Evolutionary conservation across 2,113 vertebrate genomes (phyloP), one percentile per base, ranked within the genome.

Genomic region (Gavialis gangeticus): DNA sequence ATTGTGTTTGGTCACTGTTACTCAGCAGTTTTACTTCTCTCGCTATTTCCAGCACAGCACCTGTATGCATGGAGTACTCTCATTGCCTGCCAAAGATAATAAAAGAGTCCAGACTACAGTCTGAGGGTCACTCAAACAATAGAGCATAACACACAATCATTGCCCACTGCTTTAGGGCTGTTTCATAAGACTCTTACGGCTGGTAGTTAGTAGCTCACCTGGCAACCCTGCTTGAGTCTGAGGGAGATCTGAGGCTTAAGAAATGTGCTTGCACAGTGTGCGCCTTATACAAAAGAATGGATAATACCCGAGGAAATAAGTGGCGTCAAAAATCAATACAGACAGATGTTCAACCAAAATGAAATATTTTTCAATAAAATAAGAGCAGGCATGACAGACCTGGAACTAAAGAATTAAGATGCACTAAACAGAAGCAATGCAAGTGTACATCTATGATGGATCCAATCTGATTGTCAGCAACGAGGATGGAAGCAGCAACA

Each of bases 361-460:
- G 78, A 90, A 92, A 82, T 82, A 91, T 95, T 95, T 92, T 84
- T 89, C 82, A 92, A 87, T 94, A 92, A 91, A 94, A 95, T 91
- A 91, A 84, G 34, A 87, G 88, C 59, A 81, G 75, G 58, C n/a
- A 59, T 2, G 0, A 69, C 84, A 94, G 34, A 71, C 59, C 75
- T 84, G 37, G 80, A 75, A 75, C 60, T 85, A 88, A 86, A 93
- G 25, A 37, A 63, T 90, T 71, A 37, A 94, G 73, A n/a, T 88
- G 82, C 94, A 96, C 76, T 91, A 87, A 92, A 75, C 82, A 90
- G 79, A 94, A 69, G 34, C 60, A 90, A 64, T 75, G 62, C 37
- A 54, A 83, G 81, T 12, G 28, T 78, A n/a, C 57, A 46, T 63
- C 66, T 81, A 75, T 93, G 75, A 59, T 22, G 67, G 78, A 54